Percentiles rank a stretch among this genome's conserved stretches.
phyloP scores from a whole-genome alignment of 2,797 vertebrate genomes.

The Protonibea diacanthus region DNA sequence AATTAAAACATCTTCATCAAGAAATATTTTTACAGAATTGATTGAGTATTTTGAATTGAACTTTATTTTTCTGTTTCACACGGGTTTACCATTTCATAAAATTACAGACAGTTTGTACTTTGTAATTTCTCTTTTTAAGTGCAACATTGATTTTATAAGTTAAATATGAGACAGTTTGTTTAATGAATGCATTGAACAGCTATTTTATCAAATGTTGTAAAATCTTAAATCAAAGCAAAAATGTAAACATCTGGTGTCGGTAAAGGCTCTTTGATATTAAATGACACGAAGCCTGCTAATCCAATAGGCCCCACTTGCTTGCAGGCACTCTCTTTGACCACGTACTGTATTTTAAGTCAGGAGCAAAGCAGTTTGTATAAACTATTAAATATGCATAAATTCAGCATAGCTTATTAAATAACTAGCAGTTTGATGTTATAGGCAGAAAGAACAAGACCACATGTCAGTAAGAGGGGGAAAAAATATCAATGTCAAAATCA shows the following conservation, averaged over 20 bases:
- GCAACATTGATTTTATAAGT: not conserved
- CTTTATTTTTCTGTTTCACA: conserved; percentile 27
- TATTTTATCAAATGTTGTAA: not conserved
- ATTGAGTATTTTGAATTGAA: conserved; percentile 59
- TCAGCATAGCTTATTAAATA: not conserved
- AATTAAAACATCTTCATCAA: conserved; percentile 79
- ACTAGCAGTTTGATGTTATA: not conserved
- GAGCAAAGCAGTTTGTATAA: not conserved
- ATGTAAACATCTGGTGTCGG: not conserved
- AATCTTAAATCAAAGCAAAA: conserved; percentile 13
- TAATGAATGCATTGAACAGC: not conserved
- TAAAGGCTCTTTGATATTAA: not conserved
- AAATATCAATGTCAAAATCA: not conserved
- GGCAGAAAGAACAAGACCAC: not conserved
- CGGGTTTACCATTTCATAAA: not conserved
- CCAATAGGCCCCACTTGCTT: conserved; percentile 1
- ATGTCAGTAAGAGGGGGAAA: not conserved
- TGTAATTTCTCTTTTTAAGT: no score
- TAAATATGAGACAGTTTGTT: not conserved
- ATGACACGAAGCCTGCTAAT: not conserved
- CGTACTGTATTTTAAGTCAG: not conserved
- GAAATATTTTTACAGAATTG: conserved; percentile 57
- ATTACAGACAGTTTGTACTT: not conserved
- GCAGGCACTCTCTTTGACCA: not conserved
- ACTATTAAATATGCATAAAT: not conserved